Evolutionary conservation across 2,797 vertebrate species (phyloP), one percentile per base, ranked within the genome.

Genomic region (Anguilla pacifica): DNA sequence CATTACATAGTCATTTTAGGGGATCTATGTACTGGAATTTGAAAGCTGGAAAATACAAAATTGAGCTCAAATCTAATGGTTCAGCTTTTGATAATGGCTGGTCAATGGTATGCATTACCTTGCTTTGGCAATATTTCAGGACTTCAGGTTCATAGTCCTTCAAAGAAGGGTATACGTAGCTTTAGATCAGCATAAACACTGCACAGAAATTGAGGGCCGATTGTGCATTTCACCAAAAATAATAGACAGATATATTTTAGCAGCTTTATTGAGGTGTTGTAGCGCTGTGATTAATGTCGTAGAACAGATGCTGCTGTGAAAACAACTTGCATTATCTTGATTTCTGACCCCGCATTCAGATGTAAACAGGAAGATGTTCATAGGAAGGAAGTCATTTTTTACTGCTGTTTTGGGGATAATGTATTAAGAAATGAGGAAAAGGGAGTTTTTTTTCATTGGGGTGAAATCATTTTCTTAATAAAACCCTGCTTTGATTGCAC

Each of bases 321-420:
- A 67, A 57, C 31, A 79, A 46, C 19, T 67, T 57, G 35, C 59
- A 22, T 67, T 88, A 83, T 88, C 88, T 88, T 57, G 55, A 55
- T 28, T 83, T 86, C 59, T 86, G 85, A 88, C 85, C 64, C 85
- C 15, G 59, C 46, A 83, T 85, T 88, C 72, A 25, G 84, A 81
- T 51, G 70, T 85, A 88, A 88, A 88, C 88, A 88, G 88, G 88
- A 88, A 88, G 84, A 88, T 67, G 74, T 49, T 82, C 70, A 86
- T 28, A 43, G 88, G 83, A 88, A 88, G 85, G 88, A 88, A 88
- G 59, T 83, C 85, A 86, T 70, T 88, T 86, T 88, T 83, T 86
- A 10, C 88, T 83, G 46, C 77, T 83, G 77, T 88, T 55, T 88
- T 53, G 67, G 74, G 31, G 77, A 85, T 83, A 85, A 85, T 85